Base-by-base conservation (phyloP, 2,797 vertebrate species). In the Etheostoma perlongum region DNA sequence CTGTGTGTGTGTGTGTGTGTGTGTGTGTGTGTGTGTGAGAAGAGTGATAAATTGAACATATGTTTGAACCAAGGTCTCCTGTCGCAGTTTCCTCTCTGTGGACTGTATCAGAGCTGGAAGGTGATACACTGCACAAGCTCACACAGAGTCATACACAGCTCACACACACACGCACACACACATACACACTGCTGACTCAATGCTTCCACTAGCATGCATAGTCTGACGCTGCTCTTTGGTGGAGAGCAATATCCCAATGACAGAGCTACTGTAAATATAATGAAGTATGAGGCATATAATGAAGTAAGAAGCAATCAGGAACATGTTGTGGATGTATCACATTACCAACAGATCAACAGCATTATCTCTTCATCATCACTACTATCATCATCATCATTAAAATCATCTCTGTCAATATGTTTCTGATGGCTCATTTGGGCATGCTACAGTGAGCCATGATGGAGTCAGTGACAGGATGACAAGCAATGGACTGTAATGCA, bases 51-150 rank as follows among this genome's bases (percentile, higher is more conserved):
- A 73, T 46, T 54, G 57, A 85, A 57, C 84, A 84, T 79, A 81
- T 78, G 81, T 90, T 62, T 80, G 21, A 79, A 46, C 42, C 53
- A 13, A 79, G 82, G 72, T 84, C 63, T 86, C 67, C 72, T 67
- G 72, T 85, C 55, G 33, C 85, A 48, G 53, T 71, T 79, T 71
- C 63, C 74, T 75, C 85, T 83, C 52, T 61, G 66, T 79, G 83
- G 60, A 83, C 76, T 57, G 68, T 78, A 72, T 86, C 87, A 81
- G 72, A 85, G 79, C 87, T 82, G 62, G 54, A 82, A 82, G 82
- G 72, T 49, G 42, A 79, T 5, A 79, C 76, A 78, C 78, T 81
- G 74, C 65, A 36, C 40, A 44, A 36, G 69, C 74, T 71, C 25
- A 4, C 75, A 73, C 58, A 71, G 53, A 63, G 66, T 25, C 27